These are phyloP conservation scores for Abscondita cerata DNA, from an alignment of 2,888 invertebrate genomes.

Conservation along the genomic window DNA sequence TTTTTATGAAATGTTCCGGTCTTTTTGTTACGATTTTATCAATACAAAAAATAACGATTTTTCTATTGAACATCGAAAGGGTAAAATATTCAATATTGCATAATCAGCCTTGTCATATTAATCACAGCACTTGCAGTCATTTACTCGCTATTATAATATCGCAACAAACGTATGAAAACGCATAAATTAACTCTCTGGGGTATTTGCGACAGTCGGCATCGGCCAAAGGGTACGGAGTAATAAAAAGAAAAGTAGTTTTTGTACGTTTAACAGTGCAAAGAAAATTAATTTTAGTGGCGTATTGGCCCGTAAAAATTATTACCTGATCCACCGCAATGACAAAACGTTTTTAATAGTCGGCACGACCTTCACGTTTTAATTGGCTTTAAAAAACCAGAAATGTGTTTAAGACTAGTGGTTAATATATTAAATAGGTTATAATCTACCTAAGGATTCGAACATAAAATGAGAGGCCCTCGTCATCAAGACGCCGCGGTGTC, in stretches of 20 bases:
- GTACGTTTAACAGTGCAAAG: not conserved
- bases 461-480: constrained; percentile 13
- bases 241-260: too few species aligned
- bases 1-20: too few species aligned
- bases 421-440: constrained; percentile 3
- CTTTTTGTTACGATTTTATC: too few species aligned
- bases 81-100: constrained; percentile 23
- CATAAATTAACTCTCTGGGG: constrained; percentile 1
- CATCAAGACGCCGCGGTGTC: constrained; percentile 20
- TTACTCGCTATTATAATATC: constrained; percentile 2
- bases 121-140: constrained; percentile 17
- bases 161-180: constrained; percentile 16
- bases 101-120: constrained; percentile 27
- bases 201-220: not conserved
- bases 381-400: not conserved
- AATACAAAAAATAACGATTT: constrained; percentile 3
- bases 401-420: not conserved
- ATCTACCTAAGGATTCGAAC: not conserved
- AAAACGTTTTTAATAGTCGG: not conserved
- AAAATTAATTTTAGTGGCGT: not conserved
- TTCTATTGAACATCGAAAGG: constrained; percentile 10
- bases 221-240: too few species aligned
- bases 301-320: too few species aligned
- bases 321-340: not conserved
- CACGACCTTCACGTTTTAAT: not conserved